Evolutionary conservation across 2,888 invertebrate genomes (phyloP).

Genomic region (Ellobium chinense): DNA sequence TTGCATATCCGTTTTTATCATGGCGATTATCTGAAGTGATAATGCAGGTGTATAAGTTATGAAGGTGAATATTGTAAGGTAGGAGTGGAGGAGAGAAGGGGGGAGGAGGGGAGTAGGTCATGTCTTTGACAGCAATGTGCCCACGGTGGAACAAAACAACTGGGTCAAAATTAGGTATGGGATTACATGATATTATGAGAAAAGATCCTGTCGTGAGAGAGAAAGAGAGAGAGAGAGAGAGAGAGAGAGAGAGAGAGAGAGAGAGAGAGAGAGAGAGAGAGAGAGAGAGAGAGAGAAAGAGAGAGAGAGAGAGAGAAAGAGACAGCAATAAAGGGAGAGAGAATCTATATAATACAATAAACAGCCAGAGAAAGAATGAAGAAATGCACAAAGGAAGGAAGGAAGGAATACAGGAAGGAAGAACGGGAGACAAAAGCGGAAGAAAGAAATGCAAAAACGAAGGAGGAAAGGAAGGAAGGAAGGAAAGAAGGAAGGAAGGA

Average conservation of each 20-base stretch:
- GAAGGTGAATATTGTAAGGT: no score
- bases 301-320: neutral
- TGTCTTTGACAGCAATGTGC: no score
- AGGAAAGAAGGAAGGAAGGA: neutral
- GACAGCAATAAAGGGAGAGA: neutral
- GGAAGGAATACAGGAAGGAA: neutral
- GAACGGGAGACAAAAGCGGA: neutral
- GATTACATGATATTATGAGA: no score
- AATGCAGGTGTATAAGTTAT: no score
- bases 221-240: neutral
- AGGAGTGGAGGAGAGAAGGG: no score
- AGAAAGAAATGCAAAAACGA: neutral
- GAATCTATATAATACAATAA: no score
- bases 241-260: neutral
- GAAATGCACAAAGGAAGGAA: neutral
- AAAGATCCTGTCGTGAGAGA: no score
- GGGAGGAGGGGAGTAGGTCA: no score
- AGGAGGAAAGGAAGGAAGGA: neutral
- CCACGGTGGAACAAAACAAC: no score
- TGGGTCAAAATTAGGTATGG: no score
- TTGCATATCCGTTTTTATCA: no score
- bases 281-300: neutral
- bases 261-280: neutral
- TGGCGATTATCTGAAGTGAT: no score
- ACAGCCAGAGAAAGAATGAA: neutral